Conservation (phyloP, 1,140 invertebrate genomes). For the Thaumetopoea pityocampa region DNA sequence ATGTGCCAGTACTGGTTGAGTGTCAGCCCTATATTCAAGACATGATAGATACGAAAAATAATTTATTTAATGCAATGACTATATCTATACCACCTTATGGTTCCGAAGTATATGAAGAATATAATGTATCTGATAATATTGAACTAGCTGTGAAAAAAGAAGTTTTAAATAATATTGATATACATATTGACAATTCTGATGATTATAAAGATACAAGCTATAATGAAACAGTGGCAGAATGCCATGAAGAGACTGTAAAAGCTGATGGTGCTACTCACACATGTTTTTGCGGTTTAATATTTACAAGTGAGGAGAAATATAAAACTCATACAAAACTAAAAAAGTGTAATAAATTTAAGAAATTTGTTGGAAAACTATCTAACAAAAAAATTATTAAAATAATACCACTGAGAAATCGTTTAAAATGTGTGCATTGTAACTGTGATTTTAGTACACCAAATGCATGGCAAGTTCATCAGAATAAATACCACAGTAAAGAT, state of each 20-base stretch:
- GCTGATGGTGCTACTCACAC: background rate
- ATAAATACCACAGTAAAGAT: background rate
- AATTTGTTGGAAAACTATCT: conserved; percentile 4
- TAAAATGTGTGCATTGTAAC: conserved; percentile 6
- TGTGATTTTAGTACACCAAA: conserved; percentile 1
- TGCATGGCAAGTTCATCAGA: conserved; percentile 8
- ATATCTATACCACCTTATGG: background rate
- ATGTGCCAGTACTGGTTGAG: background rate
- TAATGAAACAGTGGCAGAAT: background rate
- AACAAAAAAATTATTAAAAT: conserved; percentile 4
- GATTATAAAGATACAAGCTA: background rate
- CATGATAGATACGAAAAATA: conserved; percentile 7
- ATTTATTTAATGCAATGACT: background rate
- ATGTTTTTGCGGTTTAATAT: conserved; percentile 14
- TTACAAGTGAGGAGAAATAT: conserved; percentile 14
- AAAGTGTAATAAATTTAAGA: conserved; percentile 13
- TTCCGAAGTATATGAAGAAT: background rate
- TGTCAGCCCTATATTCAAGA: background rate
- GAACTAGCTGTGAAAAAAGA: conserved; percentile 4
- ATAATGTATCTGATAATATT: background rate
- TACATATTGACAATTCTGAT: background rate
- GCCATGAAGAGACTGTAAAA: background rate
- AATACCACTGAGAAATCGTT: conserved; percentile 2
- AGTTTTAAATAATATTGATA: no score
- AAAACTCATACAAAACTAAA: conserved; percentile 13